These are phyloP conservation scores for Temnothorax ravouxi DNA, from an alignment of 2,888 invertebrate genomes.

Conservation along the genomic window DNA sequence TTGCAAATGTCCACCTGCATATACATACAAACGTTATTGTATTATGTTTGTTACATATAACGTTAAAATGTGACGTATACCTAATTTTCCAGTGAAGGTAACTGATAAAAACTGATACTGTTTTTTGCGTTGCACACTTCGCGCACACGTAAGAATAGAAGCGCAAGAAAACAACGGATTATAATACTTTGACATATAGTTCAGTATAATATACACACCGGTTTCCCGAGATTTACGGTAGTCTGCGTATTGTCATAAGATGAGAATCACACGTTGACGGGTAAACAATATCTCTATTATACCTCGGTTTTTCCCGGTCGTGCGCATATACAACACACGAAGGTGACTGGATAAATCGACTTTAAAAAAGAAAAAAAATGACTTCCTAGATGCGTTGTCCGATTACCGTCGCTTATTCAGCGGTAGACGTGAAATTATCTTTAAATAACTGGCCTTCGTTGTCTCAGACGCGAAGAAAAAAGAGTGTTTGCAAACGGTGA, in stretches of 20 bases:
- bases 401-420: background rate
- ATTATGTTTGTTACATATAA: background rate
- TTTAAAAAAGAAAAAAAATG: background rate
- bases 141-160: constrained; percentile 2
- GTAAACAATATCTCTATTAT: background rate
- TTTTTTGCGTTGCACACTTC: background rate
- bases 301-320: background rate
- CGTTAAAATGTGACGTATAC: background rate
- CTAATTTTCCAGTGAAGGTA: background rate
- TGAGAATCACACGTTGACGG: constrained; percentile 11
- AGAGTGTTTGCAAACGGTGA: background rate
- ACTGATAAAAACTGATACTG: background rate
- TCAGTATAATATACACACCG: background rate
- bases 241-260: background rate
- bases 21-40: background rate
- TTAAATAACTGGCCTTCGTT: constrained; percentile 1
- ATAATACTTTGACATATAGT: constrained; percentile 20
- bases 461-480: background rate
- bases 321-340: background rate
- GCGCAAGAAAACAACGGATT: background rate
- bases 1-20: background rate
- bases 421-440: background rate
- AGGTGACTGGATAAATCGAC: background rate
- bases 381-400: background rate
- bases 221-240: background rate